These are phyloP conservation scores for Micromussa lordhowensis DNA, from an alignment of 92 coral and sea anemone genomes.

Conservation along the genomic window DNA sequence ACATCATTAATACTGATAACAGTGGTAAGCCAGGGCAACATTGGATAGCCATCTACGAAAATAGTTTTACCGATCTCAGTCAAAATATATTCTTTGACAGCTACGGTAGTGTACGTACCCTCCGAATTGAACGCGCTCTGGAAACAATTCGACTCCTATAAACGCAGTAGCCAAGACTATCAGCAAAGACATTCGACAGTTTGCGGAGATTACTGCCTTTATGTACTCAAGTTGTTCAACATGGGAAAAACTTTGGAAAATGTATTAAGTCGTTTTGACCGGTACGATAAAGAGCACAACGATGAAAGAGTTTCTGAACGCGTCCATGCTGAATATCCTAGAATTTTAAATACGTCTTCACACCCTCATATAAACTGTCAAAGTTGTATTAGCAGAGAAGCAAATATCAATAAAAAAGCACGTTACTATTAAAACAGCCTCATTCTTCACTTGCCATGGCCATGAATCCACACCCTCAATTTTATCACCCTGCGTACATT, in stretches of 20 bases:
- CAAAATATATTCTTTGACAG: slow-evolving; percentile 6
- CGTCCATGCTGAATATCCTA: neutral
- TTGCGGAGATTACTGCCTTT: slow-evolving; percentile 16
- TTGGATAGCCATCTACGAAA: neutral
- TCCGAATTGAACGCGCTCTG: neutral
- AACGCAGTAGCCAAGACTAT: neutral
- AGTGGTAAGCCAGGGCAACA: neutral
- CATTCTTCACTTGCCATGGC: neutral
- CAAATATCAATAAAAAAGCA: neutral
- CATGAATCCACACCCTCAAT: neutral
- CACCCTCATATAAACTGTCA: neutral
- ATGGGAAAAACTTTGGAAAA: slow-evolving; percentile 3
- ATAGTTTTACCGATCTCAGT: neutral
- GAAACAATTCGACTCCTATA: neutral
- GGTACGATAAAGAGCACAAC: neutral
- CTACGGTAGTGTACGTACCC: neutral
- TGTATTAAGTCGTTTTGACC: neutral
- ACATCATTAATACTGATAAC: neutral
- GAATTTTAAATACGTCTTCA: neutral
- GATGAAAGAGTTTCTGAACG: neutral
- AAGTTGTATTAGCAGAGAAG: neutral
- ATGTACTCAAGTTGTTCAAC: neutral
- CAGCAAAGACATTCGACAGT: slow-evolving; percentile 12
- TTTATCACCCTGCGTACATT: neutral
- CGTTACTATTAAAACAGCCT: neutral